Evolutionary conservation across 2,888 invertebrate genomes (phyloP).

Genomic region (Melieria omissa): DNA sequence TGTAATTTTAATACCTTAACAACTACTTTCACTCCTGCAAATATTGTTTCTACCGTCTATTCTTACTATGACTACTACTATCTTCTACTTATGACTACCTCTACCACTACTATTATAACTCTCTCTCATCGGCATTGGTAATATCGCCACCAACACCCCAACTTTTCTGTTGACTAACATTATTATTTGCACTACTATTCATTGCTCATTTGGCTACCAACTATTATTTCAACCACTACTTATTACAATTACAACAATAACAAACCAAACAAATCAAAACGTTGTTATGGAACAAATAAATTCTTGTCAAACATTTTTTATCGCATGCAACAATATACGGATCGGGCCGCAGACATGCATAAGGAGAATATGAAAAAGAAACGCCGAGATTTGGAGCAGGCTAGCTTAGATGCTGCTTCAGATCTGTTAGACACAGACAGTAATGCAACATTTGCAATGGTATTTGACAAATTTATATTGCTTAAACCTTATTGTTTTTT

Average conservation of each 20-base stretch:
- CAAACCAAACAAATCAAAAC: conserved; percentile 30
- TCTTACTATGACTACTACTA: background rate
- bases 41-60: too few species aligned
- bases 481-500: background rate
- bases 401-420: conserved; percentile 86
- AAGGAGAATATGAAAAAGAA: conserved; percentile 91
- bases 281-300: conserved; percentile 66
- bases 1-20: background rate
- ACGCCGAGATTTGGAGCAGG: conserved; percentile 85
- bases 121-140: background rate
- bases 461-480: conserved; percentile 65
- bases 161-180: background rate
- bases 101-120: conserved; percentile 28
- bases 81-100: conserved; percentile 17
- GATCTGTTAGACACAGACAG: conserved; percentile 89
- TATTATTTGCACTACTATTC: conserved; percentile 40
- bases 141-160: too few species aligned
- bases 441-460: conserved; percentile 92
- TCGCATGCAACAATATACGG: conserved; percentile 78
- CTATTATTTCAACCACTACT: conserved; percentile 15
- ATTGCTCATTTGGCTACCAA: background rate
- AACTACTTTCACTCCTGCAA: too few species aligned
- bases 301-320: conserved; percentile 66
- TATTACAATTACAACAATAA: conserved; percentile 2
- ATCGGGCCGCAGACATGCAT: conserved; percentile 74